Percentiles rank a stretch among this genome's conserved stretches.
phyloP scores from a whole-genome alignment of 1,140 invertebrate genomes.

The Probaryconus sp. region DNA sequence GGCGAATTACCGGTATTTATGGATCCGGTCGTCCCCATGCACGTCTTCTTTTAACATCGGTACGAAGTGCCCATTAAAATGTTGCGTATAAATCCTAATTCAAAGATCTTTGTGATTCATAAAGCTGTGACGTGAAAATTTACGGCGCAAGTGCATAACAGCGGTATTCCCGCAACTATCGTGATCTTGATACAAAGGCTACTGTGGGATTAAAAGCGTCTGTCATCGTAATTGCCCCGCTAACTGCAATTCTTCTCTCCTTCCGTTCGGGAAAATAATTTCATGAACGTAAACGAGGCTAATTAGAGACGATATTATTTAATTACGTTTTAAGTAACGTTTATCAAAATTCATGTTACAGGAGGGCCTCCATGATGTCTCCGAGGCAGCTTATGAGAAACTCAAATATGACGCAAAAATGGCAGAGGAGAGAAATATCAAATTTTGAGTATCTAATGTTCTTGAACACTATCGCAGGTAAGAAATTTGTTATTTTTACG shows the following conservation, averaged over 20 bases:
- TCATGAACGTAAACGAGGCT: slow-evolving; percentile 7
- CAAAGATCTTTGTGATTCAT: slow-evolving; percentile 63
- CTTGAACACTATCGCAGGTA: slow-evolving; percentile 98
- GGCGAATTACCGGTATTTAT: slow-evolving; percentile 64
- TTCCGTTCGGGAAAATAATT: slow-evolving; percentile 22
- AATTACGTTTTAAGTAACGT: slow-evolving; percentile 25
- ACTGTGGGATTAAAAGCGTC: slow-evolving; percentile 48
- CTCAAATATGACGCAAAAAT: slow-evolving; percentile 99
- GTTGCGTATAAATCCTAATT: slow-evolving; percentile 70
- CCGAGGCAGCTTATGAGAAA: slow-evolving; percentile 98
- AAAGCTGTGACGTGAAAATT: slow-evolving; percentile 65
- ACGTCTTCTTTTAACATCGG: slow-evolving; percentile 62
- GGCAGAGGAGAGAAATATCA: slow-evolving; percentile 98
- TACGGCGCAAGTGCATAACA: slow-evolving; percentile 60
- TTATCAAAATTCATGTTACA: slow-evolving; percentile 75
- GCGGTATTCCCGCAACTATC: slow-evolving; percentile 33
- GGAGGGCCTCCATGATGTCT: slow-evolving; percentile 98
- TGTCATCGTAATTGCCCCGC: slow-evolving; percentile 59
- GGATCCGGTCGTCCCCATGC: slow-evolving; percentile 63
- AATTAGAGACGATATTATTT: slow-evolving; percentile 32
- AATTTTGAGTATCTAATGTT: slow-evolving; percentile 99
- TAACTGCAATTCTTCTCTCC: slow-evolving; percentile 1
- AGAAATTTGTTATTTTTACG: slow-evolving; percentile 65
- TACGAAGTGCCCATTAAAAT: slow-evolving; percentile 65
- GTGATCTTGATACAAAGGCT: slow-evolving; percentile 60